Evolutionary conservation across 1,140 invertebrate species (phyloP).

Genomic region (Brachionus koreanus): DNA sequence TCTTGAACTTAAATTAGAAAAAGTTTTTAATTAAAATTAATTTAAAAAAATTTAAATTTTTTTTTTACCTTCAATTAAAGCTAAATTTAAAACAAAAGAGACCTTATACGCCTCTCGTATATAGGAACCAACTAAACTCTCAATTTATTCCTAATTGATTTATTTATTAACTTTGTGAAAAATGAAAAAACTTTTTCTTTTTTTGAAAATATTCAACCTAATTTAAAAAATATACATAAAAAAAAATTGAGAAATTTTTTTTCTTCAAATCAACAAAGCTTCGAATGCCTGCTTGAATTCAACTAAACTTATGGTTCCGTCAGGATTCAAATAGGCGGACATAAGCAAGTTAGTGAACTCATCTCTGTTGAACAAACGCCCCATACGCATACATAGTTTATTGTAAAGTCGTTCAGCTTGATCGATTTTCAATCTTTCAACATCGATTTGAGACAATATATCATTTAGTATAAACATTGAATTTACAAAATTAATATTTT

Average conservation of each 20-base stretch:
- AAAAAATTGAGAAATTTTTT: neutral
- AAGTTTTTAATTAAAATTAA: neutral
- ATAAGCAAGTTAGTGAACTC: neutral
- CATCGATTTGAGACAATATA: constrained; percentile 13
- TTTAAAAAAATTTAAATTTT: neutral
- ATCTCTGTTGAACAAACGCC: neutral
- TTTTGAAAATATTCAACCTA: neutral
- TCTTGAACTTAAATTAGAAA: neutral
- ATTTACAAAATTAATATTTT: constrained; percentile 16
- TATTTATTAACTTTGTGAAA: neutral
- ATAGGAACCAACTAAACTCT: neutral
- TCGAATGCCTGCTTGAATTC: constrained; percentile 20
- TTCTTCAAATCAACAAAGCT: neutral
- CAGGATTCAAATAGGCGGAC: neutral
- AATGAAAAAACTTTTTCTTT: neutral
- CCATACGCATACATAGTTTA: neutral
- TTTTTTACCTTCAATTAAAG: neutral
- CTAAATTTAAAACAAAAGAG: neutral
- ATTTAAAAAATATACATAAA: neutral
- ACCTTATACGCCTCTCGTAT: neutral
- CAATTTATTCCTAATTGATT: neutral
- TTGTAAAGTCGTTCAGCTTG: constrained; percentile 9
- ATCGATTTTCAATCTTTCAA: neutral
- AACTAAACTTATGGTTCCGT: constrained; percentile 14
- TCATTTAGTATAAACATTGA: neutral